Conservation (phyloP, 2,888 invertebrate genomes). For the Poecilobothrus nobilitatus region DNA sequence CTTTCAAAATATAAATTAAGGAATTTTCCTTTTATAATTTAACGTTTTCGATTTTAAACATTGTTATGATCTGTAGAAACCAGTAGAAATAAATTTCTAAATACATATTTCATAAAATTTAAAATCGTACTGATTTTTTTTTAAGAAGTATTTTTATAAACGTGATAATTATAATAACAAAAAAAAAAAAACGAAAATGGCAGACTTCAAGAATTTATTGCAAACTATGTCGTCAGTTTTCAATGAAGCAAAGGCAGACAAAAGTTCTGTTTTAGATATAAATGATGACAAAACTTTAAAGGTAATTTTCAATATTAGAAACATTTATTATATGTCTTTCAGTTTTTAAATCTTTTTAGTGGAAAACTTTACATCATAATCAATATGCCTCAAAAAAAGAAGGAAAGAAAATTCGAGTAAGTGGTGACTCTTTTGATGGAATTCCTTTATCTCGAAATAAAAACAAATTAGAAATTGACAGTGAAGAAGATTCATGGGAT, state of each 20-base stretch:
- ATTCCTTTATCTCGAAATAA: background rate
- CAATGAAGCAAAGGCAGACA: background rate
- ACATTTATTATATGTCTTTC: too few species aligned
- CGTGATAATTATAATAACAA: too few species aligned
- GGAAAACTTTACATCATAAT: background rate
- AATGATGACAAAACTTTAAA: background rate
- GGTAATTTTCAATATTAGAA: too few species aligned
- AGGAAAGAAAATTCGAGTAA: background rate
- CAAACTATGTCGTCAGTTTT: background rate
- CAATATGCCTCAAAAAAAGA: conserved; percentile 1
- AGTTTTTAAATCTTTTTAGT: background rate
- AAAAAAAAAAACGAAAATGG: background rate
- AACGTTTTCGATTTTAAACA: too few species aligned
- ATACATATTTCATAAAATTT: too few species aligned
- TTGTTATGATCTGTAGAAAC: too few species aligned
- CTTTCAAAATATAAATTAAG: too few species aligned
- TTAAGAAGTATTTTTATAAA: too few species aligned
- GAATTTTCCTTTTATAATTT: too few species aligned
- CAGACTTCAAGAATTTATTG: background rate
- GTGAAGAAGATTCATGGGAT: background rate
- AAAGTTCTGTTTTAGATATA: background rate
- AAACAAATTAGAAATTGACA: background rate
- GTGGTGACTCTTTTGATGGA: background rate
- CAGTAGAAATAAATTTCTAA: too few species aligned
- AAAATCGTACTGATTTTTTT: too few species aligned